Evolutionary conservation across 2,888 invertebrate species (phyloP).

Genomic region (Andrena camellia): DNA sequence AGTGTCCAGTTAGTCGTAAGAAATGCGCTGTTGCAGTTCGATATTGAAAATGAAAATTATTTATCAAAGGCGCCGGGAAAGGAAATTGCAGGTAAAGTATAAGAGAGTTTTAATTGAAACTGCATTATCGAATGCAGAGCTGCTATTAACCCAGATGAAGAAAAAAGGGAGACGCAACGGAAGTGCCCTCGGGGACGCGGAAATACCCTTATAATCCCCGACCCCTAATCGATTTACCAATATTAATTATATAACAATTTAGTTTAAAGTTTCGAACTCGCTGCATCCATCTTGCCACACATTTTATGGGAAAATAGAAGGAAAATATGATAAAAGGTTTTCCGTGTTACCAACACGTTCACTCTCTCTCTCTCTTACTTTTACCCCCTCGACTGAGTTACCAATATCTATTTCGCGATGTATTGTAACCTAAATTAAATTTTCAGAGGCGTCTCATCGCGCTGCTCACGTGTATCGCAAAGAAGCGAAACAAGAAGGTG

Average conservation of each 20-base stretch:
- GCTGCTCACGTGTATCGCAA: neutral
- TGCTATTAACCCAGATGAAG: neutral
- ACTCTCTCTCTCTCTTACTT: neutral
- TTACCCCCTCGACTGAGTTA: neutral
- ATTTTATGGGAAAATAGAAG: neutral
- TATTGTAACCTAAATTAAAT: conserved; percentile 5
- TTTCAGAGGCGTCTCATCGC: neutral
- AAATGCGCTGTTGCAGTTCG: neutral
- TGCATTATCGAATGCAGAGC: neutral
- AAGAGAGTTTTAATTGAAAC: neutral
- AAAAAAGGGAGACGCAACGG: neutral
- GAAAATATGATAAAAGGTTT: conserved; percentile 14
- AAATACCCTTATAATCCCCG: neutral
- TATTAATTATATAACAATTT: neutral
- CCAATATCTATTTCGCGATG: neutral
- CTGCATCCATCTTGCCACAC: neutral
- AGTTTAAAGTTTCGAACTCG: neutral
- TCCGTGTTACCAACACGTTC: neutral
- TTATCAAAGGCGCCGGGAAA: neutral
- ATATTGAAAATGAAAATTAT: neutral
- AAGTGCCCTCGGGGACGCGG: neutral
- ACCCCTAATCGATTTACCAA: neutral
- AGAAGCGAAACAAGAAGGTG: neutral
- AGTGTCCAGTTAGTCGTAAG: neutral
- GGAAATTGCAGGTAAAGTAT: neutral